phyloP scores from a whole-genome alignment of 2,113 vertebrate genomes.

The Oreamnos americanus region DNA sequence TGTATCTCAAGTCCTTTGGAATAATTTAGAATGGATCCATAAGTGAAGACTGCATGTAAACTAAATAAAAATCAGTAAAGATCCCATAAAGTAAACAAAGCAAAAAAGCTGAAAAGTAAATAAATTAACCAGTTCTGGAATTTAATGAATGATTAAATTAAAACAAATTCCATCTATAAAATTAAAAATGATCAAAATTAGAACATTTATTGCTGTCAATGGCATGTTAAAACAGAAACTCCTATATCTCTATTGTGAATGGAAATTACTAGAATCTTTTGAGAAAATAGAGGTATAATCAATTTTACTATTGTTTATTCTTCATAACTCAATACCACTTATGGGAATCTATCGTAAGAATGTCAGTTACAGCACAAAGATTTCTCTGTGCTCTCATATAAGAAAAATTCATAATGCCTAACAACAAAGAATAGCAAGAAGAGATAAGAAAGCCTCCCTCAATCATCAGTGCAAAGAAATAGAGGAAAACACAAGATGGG shows the following conservation, averaged over 20 bases:
- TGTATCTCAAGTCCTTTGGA: background rate
- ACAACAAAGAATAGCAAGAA: background rate
- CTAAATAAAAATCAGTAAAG: background rate
- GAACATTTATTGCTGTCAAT: background rate
- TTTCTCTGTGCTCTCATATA: background rate
- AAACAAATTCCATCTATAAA: background rate
- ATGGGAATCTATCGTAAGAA: background rate
- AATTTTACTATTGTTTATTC: background rate
- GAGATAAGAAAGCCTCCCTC: background rate
- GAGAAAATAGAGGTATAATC: background rate
- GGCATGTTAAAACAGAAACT: background rate
- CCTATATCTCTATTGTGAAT: background rate
- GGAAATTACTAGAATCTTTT: background rate
- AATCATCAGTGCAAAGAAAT: background rate
- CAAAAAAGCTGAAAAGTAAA: background rate
- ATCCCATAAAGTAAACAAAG: background rate
- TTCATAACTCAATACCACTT: background rate
- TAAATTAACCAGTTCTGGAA: slow-evolving; percentile 32
- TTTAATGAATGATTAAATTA: background rate
- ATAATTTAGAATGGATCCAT: background rate
- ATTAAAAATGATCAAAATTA: background rate
- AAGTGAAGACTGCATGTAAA: background rate
- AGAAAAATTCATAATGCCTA: background rate
- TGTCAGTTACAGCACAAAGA: background rate
- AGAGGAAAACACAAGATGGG: background rate